Evolutionary conservation across 2,113 vertebrate genomes (phyloP), one percentile per base, ranked within the genome.

Genomic region (Forbesichthys agassizii): DNA sequence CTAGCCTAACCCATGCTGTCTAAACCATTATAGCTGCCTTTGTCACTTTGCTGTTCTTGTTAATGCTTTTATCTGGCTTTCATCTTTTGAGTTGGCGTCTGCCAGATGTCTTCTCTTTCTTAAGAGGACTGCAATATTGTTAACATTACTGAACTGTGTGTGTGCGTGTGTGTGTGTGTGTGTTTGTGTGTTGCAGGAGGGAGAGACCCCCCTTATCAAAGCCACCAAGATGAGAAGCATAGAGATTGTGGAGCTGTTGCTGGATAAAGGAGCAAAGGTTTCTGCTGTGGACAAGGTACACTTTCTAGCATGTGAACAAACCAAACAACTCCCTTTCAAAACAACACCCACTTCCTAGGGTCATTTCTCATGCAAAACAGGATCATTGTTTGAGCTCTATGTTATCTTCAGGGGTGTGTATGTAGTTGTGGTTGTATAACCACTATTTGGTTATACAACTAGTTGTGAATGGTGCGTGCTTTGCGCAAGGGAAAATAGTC

Each of bases 191-290:
- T 80, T 67, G 55, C 76, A 96, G 95, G 95, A 96, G 47, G 95
- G 93, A 12, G 95, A 96, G 82, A 96, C 95, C 8, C 94, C 95
- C 0, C 93, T 96, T 62, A 96, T 96, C 84, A 96, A 96, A 83
- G 95, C 95, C 59, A 96, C 95, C 64, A 96, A 96, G 83, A 96
- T 96, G 95, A 94, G 95, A 79, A 96, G 93, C 69, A 95, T 96
- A 74, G 95, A 96, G 81, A 94, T 96, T 49, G 95, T 96, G 47
- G 95, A 96, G 80, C 94, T 95, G 6, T 90, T 96, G 73, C 88
- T 96, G 54, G 94, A 96, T 75, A 96, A 96, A 87, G 95, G 94
- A 48, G 95, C 95, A 1, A 96, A 93, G 33, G 95, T 96, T 54
- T 96, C 95, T 59, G 95, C 95, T 13, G 82, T 94, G 55, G 95